Base-by-base conservation (phyloP, 2,113 vertebrate species). In the Myxocyprinus asiaticus region DNA sequence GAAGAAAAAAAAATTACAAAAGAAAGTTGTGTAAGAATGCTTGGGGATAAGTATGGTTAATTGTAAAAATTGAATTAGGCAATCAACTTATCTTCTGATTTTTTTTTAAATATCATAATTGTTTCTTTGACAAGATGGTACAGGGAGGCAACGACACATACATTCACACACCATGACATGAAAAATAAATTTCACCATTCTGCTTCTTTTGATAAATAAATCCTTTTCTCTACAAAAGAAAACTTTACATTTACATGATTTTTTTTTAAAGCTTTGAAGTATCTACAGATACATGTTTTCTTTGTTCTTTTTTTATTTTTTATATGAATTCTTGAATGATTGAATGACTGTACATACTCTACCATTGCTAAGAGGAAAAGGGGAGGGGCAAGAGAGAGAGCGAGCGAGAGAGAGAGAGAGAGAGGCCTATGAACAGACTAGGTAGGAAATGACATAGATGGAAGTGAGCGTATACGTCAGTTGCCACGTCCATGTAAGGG, bases 21-120 rank as follows among this genome's bases (percentile, higher is more conserved):
- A 33, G 95, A 98, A 98, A 98, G 95, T 98, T 97, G 96, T 96
- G 95, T 98, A 96, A 98, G 96, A 98, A 98, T 98, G 95, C 92
- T 95, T 94, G 96, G 92, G 95, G 94, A 94, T 94, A 97, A 92
- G 22, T 33, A 33, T 33, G 22, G 22, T 33, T 33, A 33, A 95
- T 94, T 95, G 88, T 93, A 93, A 91, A 93, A 93, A 91, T 93
- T 95, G 22, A 33, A 33, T 33, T 91, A 92, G 88, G 85, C 87
- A 89, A 78, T 90, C 50, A 79, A 88, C 67, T 91, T 92, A 89
- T 90, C 90, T 92, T 79, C 86, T 90, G 91, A 88, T 90, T 33
- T 33, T 33, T 90, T 33, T 33, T 33, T 33, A 33, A 33, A 33
- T 33, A 33, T 33, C 22, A 33, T 33, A 1, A 33, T 72, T n/a